Evolutionary conservation across 2,797 vertebrate species (phyloP).

Genomic region (Sebastes variabilis): DNA sequence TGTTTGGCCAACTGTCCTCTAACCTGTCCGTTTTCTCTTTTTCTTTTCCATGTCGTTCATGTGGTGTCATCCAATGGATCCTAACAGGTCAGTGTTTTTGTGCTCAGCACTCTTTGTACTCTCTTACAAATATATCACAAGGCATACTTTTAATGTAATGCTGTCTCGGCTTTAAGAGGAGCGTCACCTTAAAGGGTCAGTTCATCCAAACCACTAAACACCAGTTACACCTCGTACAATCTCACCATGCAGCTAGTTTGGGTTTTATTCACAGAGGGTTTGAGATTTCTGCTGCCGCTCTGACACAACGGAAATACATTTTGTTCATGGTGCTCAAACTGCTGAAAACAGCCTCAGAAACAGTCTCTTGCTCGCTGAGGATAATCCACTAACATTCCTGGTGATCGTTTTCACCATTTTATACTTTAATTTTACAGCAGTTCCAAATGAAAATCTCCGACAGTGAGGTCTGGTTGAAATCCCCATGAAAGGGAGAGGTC

Average conservation of each 20-base stretch:
- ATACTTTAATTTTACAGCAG: not conserved
- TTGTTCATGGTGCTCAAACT: not conserved
- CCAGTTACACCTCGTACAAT: not conserved
- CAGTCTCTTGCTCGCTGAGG: not conserved
- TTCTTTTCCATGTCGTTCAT: slow-evolving; percentile 47
- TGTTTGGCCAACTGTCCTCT: slow-evolving; percentile 10
- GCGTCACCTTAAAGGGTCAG: not conserved
- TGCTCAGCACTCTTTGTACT: not conserved
- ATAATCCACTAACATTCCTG: not conserved
- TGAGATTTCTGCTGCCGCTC: not conserved
- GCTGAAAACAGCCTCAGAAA: not conserved
- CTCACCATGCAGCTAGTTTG: not conserved
- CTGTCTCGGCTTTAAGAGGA: not conserved
- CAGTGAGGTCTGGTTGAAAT: not conserved
- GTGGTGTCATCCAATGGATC: not conserved
- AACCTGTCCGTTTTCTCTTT: slow-evolving; percentile 25
- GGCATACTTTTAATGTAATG: fast-evolving
- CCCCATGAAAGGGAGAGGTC: not conserved
- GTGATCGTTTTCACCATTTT: not conserved
- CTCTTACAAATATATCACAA: not conserved
- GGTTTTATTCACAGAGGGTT: not conserved
- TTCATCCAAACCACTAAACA: not conserved
- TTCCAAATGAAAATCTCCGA: not conserved
- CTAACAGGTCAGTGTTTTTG: slow-evolving; percentile 58
- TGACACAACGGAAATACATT: not conserved